Base-by-base conservation (phyloP, 2,797 vertebrate genomes). In the Thunnus albacares region DNA sequence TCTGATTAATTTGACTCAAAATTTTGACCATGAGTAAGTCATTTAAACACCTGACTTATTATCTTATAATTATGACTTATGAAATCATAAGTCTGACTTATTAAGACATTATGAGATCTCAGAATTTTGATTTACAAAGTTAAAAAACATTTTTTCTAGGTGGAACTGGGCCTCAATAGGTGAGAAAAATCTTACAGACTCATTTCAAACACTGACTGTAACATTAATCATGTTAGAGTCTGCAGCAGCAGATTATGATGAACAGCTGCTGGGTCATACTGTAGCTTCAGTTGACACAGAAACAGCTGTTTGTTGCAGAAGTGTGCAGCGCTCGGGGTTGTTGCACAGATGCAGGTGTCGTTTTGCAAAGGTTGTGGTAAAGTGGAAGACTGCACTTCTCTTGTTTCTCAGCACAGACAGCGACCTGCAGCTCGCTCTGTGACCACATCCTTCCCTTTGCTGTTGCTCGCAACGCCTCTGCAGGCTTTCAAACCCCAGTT, bases 381-480 rank as follows among this genome's bases (percentile, higher is more conserved):
- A 58, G 77, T 13, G 57, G 77, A 71, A 58, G 79, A 57, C 68
- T 77, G 75, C 70, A 63, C 57, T 74, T 51, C 66, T 2, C 10
- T 57, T 14, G 12, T 80, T 82, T 88, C 80, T 79, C 71, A 57
- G 71, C 76, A 67, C 43, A n/a, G 55, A 55, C 61, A 56, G 1
- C 13, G 22, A 63, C 24, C 51, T 80, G 73, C 88, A 79, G 66
- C 72, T 80, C 66, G 65, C 75, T 84, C 71, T 62, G 77, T 22
- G 74, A 92, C 93, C 93, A 93, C 93, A 89, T 94, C 92, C 92
- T 89, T 66, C 80, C 30, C 70, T 71, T 71, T 73, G 71, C 82
- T 82, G 68, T 38, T 1, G 43, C 57, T 77, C 62, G 77, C 55
- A 43, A 2, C 74, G 52, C 75, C 78, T 76, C 77, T 74, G 75